A percentile compares a stretch with the other conserved stretches of the same genome.
Conservation (phyloP, 2,797 vertebrate genomes). For the Pipistrellus nathusii region DNA sequence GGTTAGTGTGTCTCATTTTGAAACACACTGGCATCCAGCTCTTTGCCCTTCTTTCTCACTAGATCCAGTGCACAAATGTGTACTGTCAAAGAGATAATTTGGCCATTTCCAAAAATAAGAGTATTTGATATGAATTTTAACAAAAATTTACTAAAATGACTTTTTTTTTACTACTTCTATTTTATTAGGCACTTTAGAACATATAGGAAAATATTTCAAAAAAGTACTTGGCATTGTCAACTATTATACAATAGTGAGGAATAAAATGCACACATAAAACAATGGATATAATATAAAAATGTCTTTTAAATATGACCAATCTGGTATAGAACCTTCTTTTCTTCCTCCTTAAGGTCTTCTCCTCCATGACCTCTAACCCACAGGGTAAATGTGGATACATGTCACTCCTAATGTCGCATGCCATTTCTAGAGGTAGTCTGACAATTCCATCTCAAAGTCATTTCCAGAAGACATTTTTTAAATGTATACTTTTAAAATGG, state of each 20-base stretch:
- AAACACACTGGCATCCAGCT: background rate
- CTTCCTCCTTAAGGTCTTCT: background rate
- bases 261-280: background rate
- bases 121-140: background rate
- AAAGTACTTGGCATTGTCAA: slow-evolving; percentile 11
- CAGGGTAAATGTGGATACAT: background rate
- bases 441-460: slow-evolving; percentile 37
- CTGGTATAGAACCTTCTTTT: background rate
- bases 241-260: background rate
- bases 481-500: background rate
- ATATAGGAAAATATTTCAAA: slow-evolving; percentile 22
- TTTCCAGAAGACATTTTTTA: slow-evolving; percentile 49
- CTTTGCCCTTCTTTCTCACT: background rate
- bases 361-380: background rate
- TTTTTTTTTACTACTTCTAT: slow-evolving; percentile 27
- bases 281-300: background rate
- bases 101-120: background rate
- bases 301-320: background rate
- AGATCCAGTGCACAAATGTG: background rate
- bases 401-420: background rate
- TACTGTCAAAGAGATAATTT: background rate
- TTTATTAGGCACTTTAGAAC: slow-evolving; percentile 67
- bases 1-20: background rate
- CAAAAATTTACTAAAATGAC: slow-evolving; percentile 42
- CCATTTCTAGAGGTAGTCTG: background rate